Evolutionary conservation across 2,888 invertebrate genomes (phyloP).

Genomic region (Lutraria lutraria): DNA sequence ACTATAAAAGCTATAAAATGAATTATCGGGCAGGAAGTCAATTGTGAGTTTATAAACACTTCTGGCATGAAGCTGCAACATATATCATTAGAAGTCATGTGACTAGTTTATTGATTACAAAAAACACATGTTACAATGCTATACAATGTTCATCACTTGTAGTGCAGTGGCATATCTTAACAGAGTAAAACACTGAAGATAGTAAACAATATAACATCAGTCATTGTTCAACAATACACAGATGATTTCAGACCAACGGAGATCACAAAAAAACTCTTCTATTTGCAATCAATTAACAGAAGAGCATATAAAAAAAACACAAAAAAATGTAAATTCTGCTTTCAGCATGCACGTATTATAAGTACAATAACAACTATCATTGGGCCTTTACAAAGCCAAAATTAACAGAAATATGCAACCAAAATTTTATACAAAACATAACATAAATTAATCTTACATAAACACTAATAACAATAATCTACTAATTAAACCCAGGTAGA

Average conservation of each 20-base stretch:
- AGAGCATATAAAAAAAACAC: neutral
- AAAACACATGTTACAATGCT: too few species aligned
- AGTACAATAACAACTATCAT: neutral
- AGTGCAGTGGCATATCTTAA: too few species aligned
- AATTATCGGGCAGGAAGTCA: too few species aligned
- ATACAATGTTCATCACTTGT: too few species aligned
- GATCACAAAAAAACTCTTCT: neutral
- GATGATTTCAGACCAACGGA: neutral
- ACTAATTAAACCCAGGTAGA: neutral
- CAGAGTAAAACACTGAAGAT: neutral
- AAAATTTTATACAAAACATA: conserved; percentile 10
- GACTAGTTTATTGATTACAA: too few species aligned
- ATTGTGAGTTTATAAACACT: too few species aligned
- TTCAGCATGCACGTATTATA: conserved; percentile 11
- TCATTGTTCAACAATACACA: neutral
- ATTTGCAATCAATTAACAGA: neutral
- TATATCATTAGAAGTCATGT: too few species aligned
- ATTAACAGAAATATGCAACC: conserved; percentile 16
- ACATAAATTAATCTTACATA: neutral
- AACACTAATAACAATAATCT: neutral
- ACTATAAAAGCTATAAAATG: neutral
- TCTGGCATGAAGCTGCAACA: too few species aligned
- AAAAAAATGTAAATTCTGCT: conserved; percentile 17
- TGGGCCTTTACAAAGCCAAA: conserved; percentile 7
- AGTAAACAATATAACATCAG: neutral